Evolutionary conservation across 2,888 invertebrate species (phyloP).

Genomic region (Temnothorax ravouxi): DNA sequence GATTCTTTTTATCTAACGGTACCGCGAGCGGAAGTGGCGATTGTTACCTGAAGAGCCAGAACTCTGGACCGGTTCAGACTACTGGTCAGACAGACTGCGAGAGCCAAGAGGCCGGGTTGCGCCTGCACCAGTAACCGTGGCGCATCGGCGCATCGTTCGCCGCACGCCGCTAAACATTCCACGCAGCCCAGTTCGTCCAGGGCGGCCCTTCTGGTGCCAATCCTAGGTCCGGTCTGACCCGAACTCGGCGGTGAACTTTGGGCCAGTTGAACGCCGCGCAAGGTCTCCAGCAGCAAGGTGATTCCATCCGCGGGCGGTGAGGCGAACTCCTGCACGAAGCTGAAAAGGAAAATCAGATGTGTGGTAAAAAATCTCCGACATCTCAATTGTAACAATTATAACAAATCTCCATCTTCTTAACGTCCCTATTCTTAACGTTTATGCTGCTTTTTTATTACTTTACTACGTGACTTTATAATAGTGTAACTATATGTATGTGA

Average conservation of each 20-base stretch:
- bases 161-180: conserved; percentile 94
- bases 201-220: conserved; percentile 89
- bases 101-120: conserved; percentile 93
- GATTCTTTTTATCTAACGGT: conserved; percentile 60
- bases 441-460: background rate
- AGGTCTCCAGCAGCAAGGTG: conserved; percentile 93
- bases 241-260: conserved; percentile 88
- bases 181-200: conserved; percentile 96
- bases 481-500: background rate
- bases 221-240: conserved; percentile 81
- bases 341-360: conserved; percentile 85
- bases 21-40: conserved; percentile 67
- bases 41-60: conserved; percentile 93
- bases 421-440: background rate
- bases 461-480: background rate
- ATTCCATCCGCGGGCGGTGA: conserved; percentile 96
- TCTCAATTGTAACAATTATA: background rate
- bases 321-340: conserved; percentile 97
- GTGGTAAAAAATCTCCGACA: too few species aligned
- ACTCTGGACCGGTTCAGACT: conserved; percentile 95
- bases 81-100: conserved; percentile 95
- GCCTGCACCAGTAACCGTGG: conserved; percentile 92
- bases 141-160: conserved; percentile 93
- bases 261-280: conserved; percentile 94
- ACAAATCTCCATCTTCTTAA: background rate